phyloP scores from a whole-genome alignment of 2,797 vertebrate species.

The Characodon lateralis region DNA sequence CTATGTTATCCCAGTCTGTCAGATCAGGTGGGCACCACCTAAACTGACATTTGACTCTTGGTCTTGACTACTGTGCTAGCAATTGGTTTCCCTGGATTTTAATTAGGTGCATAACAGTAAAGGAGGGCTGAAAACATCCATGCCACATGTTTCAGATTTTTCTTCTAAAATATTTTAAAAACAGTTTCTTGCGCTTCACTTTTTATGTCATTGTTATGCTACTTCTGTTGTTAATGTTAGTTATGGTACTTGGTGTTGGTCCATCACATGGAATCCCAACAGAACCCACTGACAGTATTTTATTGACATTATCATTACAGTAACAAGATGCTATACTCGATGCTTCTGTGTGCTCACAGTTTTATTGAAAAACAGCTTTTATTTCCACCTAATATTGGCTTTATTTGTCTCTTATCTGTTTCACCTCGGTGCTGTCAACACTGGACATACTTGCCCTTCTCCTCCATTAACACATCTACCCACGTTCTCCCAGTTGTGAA shows the following conservation, averaged over 20 bases:
- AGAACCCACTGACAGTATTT: too few relatives aligned
- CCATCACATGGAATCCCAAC: background rate
- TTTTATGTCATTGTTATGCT: background rate
- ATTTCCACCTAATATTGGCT: background rate
- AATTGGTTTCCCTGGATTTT: too few relatives aligned
- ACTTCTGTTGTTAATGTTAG: background rate
- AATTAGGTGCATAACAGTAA: too few relatives aligned
- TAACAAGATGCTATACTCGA: background rate
- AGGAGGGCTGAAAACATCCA: too few relatives aligned
- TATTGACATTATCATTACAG: too few relatives aligned
- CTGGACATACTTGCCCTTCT: constrained; percentile 16
- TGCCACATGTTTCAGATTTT: background rate
- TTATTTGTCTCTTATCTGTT: constrained; percentile 22
- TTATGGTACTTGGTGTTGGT: background rate
- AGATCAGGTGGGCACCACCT: too few relatives aligned
- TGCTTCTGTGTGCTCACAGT: constrained; percentile 8
- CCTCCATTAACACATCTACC: constrained; percentile 1
- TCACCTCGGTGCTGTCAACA: background rate
- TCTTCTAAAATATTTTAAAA: background rate
- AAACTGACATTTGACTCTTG: too few relatives aligned
- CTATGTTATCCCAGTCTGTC: background rate
- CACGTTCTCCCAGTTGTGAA: constrained; percentile 87
- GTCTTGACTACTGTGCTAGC: too few relatives aligned
- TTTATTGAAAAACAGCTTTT: constrained; percentile 1
- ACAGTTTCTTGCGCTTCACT: background rate